Conservation (phyloP, 2,797 vertebrate species). For the Sebastes diaconus region DNA sequence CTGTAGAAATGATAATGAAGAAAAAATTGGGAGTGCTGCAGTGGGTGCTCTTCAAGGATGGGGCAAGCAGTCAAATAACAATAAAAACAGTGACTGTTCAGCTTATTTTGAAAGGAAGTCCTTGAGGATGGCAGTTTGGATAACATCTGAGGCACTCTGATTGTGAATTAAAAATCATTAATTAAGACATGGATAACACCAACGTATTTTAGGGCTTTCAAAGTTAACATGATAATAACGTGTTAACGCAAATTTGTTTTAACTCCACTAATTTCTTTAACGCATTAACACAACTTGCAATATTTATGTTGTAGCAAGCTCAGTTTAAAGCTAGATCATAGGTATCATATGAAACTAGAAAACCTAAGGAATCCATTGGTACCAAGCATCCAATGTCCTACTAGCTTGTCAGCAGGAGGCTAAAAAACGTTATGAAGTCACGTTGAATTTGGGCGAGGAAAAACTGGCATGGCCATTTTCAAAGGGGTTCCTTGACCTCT, state of each 20-base stretch:
- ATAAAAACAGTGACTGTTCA: too few relatives aligned
- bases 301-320: not conserved
- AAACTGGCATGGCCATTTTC: too few relatives aligned
- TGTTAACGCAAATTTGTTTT: not conserved
- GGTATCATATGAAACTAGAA: not conserved
- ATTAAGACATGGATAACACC: not conserved
- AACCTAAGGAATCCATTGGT: fast-evolving
- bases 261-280: not conserved
- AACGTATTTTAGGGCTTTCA: not conserved
- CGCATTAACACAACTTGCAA: too few relatives aligned
- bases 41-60: too few relatives aligned
- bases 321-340: not conserved
- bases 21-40: too few relatives aligned
- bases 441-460: not conserved
- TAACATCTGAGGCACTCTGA: too few relatives aligned
- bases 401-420: not conserved
- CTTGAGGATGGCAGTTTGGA: fast-evolving
- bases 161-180: too few relatives aligned
- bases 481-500: too few relatives aligned
- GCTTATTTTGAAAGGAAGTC: too few relatives aligned
- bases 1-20: too few relatives aligned
- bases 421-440: not conserved
- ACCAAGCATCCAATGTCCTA: not conserved
- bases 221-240: too few relatives aligned
- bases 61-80: too few relatives aligned